Percentiles rank a stretch among this genome's conserved stretches.
Evolutionary conservation across 2,797 vertebrate species (phyloP).

Genomic region (Macropus fuliginosus): DNA sequence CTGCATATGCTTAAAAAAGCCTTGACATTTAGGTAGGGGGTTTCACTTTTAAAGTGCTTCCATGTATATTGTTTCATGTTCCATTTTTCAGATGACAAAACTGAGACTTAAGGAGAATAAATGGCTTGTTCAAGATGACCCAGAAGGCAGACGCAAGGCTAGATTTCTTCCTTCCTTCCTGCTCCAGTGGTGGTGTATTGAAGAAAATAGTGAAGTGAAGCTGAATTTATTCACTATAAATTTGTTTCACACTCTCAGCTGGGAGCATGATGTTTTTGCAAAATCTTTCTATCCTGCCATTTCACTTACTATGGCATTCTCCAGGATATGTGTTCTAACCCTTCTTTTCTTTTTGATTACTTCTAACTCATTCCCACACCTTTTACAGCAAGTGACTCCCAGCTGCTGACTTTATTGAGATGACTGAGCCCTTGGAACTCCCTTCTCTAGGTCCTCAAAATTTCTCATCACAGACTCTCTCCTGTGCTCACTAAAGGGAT

Average conservation of each 20-base stretch:
- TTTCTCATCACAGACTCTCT: neutral
- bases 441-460: neutral
- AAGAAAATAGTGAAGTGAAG: neutral
- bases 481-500: neutral
- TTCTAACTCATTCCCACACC: neutral
- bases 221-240: neutral
- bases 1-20: neutral
- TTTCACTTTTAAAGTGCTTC: neutral
- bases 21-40: neutral
- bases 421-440: neutral
- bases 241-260: neutral
- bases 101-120: neutral
- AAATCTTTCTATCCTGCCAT: neutral
- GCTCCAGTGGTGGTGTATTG: neutral
- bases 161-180: neutral
- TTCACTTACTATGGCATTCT: neutral
- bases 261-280: neutral
- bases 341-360: neutral
- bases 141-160: neutral
- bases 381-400: neutral
- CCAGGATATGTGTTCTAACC: neutral
- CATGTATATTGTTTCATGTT: neutral
- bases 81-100: neutral
- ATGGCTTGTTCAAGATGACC: neutral
- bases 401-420: neutral